phyloP scores from a whole-genome alignment of 2,888 invertebrate genomes.

The Sarcophaga carnaria region DNA sequence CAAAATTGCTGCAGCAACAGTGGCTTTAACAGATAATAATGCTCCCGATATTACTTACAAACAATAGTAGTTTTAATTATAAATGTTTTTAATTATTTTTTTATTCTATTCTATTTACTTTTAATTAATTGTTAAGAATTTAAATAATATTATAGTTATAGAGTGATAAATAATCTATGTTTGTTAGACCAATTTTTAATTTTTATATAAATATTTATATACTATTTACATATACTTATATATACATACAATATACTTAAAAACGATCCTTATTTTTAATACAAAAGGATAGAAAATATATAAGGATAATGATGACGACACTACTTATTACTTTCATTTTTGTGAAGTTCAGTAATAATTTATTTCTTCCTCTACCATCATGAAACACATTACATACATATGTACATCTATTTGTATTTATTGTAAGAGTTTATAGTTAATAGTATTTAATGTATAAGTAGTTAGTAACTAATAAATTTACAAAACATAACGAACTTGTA shows the following conservation, averaged over 20 bases:
- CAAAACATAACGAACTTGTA: constrained; percentile 73
- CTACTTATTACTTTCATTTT: background rate
- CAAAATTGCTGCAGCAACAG: constrained; percentile 24
- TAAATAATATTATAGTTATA: background rate
- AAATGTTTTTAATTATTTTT: background rate
- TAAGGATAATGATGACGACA: background rate
- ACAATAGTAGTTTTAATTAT: constrained; percentile 33
- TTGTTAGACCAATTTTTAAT: constrained; percentile 60
- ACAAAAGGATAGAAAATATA: background rate
- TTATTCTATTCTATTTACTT: no score
- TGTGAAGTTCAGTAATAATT: background rate
- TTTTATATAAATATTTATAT: constrained; percentile 20
- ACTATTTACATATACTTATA: constrained; percentile 19
- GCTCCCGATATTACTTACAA: constrained; percentile 41
- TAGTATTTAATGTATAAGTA: background rate
- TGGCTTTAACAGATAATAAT: constrained; percentile 23
- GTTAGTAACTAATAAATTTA: constrained; percentile 47
- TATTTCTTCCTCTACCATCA: background rate
- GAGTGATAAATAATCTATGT: background rate
- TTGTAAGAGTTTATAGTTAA: background rate
- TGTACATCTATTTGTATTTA: background rate
- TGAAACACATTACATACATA: no score
- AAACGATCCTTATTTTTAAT: constrained; percentile 6
- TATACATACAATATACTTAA: constrained; percentile 34
- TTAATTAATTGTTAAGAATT: background rate